Evolutionary conservation across 1,140 invertebrate genomes (phyloP).

Genomic region (Acromyrmex charruanus): DNA sequence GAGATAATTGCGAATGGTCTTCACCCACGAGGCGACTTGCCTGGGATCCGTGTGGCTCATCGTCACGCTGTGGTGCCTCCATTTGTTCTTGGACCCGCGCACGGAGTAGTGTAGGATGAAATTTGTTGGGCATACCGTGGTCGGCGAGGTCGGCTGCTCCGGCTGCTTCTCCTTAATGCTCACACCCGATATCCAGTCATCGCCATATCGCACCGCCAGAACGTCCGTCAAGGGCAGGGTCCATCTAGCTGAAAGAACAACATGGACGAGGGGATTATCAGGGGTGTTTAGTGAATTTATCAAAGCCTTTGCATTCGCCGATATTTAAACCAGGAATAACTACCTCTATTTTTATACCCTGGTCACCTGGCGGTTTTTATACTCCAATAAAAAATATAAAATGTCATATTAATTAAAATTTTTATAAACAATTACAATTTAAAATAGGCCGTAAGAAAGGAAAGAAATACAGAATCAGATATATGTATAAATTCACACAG

Average conservation of each 20-base stretch:
- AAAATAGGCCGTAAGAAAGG: no score
- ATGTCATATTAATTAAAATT: no score
- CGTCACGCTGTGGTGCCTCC: constrained; percentile 88
- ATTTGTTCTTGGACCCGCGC: constrained; percentile 87
- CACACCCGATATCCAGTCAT: constrained; percentile 79
- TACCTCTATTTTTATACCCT: no score
- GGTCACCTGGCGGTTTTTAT: no score
- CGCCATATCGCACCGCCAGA: constrained; percentile 86
- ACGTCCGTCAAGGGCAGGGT: constrained; percentile 87
- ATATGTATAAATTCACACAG: no score
- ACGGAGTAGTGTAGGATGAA: constrained; percentile 89
- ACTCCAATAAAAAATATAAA: no score
- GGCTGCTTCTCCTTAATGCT: constrained; percentile 69
- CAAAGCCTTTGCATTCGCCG: no score
- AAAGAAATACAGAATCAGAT: no score
- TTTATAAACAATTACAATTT: no score
- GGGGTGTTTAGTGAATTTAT: no score
- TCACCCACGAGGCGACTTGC: constrained; percentile 89
- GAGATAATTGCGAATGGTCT: constrained; percentile 87
- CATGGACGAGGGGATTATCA: background rate
- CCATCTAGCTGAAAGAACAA: constrained; percentile 84
- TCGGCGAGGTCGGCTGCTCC: constrained; percentile 70
- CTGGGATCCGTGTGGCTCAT: constrained; percentile 88
- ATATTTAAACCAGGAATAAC: no score
- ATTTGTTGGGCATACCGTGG: constrained; percentile 84